These are phyloP conservation scores for Mactra quadrangularis DNA, from an alignment of 1,140 invertebrate species.

Conservation along the genomic window DNA sequence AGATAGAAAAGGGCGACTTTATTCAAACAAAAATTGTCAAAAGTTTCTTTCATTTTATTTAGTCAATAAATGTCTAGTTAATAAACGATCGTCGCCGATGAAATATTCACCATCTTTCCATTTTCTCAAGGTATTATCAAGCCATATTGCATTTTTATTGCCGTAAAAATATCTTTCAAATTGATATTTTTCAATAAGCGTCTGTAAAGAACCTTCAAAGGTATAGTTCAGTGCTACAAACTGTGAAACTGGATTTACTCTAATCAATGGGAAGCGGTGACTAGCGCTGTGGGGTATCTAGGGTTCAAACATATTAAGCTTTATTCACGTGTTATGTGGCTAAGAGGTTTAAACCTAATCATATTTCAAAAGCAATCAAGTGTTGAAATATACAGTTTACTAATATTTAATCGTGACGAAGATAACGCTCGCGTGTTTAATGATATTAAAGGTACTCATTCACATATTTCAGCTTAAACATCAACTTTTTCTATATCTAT, in stretches of 20 bases:
- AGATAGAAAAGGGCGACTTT: too few relatives aligned
- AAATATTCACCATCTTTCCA: slow-evolving; percentile 5
- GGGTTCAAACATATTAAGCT: slow-evolving; percentile 10
- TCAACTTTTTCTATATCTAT: too few relatives aligned
- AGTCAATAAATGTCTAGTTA: too few relatives aligned
- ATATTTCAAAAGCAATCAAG: slow-evolving; percentile 27
- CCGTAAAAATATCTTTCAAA: slow-evolving; percentile 25
- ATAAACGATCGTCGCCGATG: too few relatives aligned
- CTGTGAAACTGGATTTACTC: slow-evolving; percentile 30
- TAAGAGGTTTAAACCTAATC: slow-evolving; percentile 32
- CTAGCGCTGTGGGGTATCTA: not conserved
- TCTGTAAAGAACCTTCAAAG: slow-evolving; percentile 5
- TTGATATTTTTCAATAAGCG: slow-evolving; percentile 17
- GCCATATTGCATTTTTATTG: slow-evolving; percentile 16
- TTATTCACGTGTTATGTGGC: slow-evolving; percentile 26
- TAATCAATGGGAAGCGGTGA: slow-evolving; percentile 5
- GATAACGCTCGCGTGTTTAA: too few relatives aligned
- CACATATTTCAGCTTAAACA: too few relatives aligned
- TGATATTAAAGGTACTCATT: too few relatives aligned
- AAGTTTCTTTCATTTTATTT: too few relatives aligned
- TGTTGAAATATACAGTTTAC: slow-evolving; percentile 5
- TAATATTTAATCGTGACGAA: slow-evolving; percentile 10
- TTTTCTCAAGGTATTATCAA: not conserved
- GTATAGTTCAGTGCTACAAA: not conserved
- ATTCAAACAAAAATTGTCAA: too few relatives aligned